phyloP scores from a whole-genome alignment of 2,113 vertebrate species.

The Alexandromys fortis region DNA sequence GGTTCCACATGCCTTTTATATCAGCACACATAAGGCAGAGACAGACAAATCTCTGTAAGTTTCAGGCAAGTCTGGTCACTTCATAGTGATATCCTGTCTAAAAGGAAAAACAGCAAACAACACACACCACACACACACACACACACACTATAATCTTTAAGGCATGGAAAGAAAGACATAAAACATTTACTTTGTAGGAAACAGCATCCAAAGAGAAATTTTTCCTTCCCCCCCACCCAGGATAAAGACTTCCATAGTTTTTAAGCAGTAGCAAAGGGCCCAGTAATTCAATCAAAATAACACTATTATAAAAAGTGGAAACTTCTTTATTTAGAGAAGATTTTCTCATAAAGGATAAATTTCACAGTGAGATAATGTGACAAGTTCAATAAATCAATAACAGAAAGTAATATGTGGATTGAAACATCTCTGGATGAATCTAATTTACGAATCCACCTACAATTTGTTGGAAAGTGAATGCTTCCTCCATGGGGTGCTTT shows the following conservation, averaged over 20 bases:
- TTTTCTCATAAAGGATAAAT: constrained; percentile 51
- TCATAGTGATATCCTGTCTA: neutral
- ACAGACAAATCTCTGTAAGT: neutral
- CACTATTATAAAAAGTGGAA: constrained; percentile 22
- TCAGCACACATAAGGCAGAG: neutral
- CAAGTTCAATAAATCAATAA: constrained; percentile 69
- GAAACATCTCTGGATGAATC: constrained; percentile 45
- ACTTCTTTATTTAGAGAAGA: constrained; percentile 55
- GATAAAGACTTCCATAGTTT: neutral
- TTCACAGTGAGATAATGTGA: constrained; percentile 60
- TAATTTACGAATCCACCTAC: constrained; percentile 56
- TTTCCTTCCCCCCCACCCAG: neutral
- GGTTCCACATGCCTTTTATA: neutral
- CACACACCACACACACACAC: neutral
- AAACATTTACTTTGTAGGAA: neutral
- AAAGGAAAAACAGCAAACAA: neutral
- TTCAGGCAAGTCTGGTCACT: neutral
- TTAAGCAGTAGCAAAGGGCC: constrained; percentile 23
- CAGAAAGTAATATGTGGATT: constrained; percentile 49
- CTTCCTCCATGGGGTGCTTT: constrained; percentile 1
- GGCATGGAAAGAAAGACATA: neutral
- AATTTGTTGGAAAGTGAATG: constrained; percentile 51
- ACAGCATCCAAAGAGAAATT: neutral
- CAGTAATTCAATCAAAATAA: constrained; percentile 60
- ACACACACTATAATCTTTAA: neutral